Evolutionary conservation across 2,797 vertebrate species (phyloP).

Genomic region (Falco peregrinus): DNA sequence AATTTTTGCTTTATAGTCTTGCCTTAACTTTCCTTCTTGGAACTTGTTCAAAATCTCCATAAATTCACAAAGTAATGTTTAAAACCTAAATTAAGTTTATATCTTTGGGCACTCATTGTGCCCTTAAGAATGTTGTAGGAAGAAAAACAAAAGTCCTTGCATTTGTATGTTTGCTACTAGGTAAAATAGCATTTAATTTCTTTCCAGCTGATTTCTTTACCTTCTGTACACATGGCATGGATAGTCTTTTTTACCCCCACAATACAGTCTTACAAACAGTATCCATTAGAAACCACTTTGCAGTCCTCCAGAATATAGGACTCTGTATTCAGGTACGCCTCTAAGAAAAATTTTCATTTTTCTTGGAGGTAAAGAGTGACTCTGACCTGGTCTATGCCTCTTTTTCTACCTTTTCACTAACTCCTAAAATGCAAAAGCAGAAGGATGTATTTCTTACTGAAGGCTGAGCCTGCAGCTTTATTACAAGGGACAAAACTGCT

Average conservation of each 20-base stretch:
- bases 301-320: background rate
- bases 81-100: background rate
- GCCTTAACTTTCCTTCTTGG: background rate
- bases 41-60: background rate
- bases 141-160: background rate
- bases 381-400: background rate
- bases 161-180: background rate
- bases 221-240: background rate
- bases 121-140: background rate
- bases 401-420: background rate
- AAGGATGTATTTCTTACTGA: background rate
- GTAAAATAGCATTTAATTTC: background rate
- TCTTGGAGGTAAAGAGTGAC: background rate
- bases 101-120: background rate
- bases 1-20: background rate
- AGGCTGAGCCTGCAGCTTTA: background rate
- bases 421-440: background rate
- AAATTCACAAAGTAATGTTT: background rate
- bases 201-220: background rate
- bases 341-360: background rate
- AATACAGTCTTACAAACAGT: background rate
- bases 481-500: background rate
- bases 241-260: background rate
- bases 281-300: background rate
- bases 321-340: background rate